Conservation (phyloP, 2,797 vertebrate genomes). For the Cossypha caffra region DNA sequence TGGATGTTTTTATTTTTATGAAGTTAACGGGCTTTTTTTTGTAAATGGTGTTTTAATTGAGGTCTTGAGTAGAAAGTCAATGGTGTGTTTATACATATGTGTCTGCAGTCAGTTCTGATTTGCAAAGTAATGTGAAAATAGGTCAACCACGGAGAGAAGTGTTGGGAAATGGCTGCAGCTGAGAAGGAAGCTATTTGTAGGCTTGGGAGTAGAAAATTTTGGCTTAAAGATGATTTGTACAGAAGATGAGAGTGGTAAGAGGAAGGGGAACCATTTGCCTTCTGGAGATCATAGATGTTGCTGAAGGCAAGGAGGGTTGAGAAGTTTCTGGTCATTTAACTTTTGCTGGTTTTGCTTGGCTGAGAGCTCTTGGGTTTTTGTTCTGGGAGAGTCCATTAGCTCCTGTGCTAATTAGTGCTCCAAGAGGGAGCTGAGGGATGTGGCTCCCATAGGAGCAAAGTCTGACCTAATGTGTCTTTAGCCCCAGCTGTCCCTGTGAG, state of each 20-base stretch:
- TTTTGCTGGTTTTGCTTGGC: background rate
- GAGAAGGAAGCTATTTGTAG: background rate
- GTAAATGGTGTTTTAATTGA: slow-evolving; percentile 55
- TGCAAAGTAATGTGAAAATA: slow-evolving; percentile 59
- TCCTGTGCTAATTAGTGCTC: background rate
- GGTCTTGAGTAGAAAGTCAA: slow-evolving; percentile 47
- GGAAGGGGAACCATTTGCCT: background rate
- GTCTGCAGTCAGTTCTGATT: slow-evolving; percentile 65
- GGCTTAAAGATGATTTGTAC: background rate
- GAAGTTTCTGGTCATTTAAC: background rate
- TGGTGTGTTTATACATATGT: slow-evolving; percentile 51
- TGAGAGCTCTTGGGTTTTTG: background rate
- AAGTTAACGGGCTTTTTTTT: background rate
- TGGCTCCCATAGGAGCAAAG: background rate
- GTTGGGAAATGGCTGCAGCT: slow-evolving; percentile 12
- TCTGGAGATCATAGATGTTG: background rate
- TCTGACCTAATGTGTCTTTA: background rate
- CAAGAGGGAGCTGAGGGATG: background rate
- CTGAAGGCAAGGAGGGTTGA: background rate
- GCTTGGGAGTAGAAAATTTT: background rate
- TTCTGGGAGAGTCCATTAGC: background rate
- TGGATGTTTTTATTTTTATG: slow-evolving; percentile 33
- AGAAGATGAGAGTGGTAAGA: background rate
- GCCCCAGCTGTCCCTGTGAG: background rate
- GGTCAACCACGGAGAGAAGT: slow-evolving; percentile 40